Base-by-base conservation (phyloP, 2,888 invertebrate species). In the Ypsolopha sequella region DNA sequence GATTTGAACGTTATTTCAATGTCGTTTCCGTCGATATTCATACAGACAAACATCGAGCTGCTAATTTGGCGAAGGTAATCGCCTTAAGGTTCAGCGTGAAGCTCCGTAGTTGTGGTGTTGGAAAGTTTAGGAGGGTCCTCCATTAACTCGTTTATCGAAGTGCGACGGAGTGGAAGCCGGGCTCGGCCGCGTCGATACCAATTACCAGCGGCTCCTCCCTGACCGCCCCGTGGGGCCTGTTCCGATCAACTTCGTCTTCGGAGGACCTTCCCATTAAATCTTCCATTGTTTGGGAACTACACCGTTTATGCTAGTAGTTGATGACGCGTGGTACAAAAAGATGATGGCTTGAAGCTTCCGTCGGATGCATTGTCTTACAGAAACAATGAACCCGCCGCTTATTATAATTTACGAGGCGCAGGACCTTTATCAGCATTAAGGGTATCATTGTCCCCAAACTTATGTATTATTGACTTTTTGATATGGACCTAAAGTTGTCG, bases 141-240 rank as follows among this genome's bases (percentile, higher is more conserved):
- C 45, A 52, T 52, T 52, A 52, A 52, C 52, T 52, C 50, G 50
- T 52, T 52, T 52, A 52, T 49, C 43, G 52, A 46, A 52, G 52
- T 52, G 50, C 50, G 52, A 50, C 52, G 46, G 50, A 50, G 50
- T 52, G 50, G 50, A 50, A 41, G 52, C 43, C 46, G 39, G 50
- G 24, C 10, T 11, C 38, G 52, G 24, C 24, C 36, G 44, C 52
- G 48, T 24, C 48, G 48, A 52, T 39, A 43, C 48, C 35, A 52
- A 49, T 49, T 49, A 49, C 13, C 14, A n/a, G 36, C 49, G 39
- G 11, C 13, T 9, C 39, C 39, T 9, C 11, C 39, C 36, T n/a
- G 39, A 39, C 49, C 39, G 35, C n/a, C 48, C 14, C 4, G 39
- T 35, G 48, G 48, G 14, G 48, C 24, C 14, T 11, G n/a, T 13